Percentiles rank a stretch among this genome's conserved stretches.
Evolutionary conservation across 2,113 vertebrate genomes (phyloP).

Genomic region (Limnothrissa miodon): DNA sequence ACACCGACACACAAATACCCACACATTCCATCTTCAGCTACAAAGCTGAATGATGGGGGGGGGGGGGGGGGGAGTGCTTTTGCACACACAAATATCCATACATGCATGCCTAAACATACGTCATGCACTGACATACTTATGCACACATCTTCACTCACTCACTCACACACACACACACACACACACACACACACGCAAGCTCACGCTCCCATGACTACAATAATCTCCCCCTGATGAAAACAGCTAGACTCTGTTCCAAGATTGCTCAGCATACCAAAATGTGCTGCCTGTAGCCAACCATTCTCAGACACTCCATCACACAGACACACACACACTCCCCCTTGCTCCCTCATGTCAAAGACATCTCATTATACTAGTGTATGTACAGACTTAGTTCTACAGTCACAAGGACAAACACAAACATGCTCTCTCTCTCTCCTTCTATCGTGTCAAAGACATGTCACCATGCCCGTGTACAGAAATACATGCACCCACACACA

Average conservation of each 20-base stretch:
- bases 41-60: too few species aligned
- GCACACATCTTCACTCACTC: background rate
- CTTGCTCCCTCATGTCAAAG: background rate
- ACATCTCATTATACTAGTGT: background rate
- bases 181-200: background rate
- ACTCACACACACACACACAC: background rate
- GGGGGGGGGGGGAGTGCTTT: too few species aligned
- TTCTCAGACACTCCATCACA: background rate
- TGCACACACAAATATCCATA: background rate
- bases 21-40: background rate
- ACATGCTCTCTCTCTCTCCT: background rate
- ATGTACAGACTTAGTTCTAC: too few species aligned
- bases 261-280: slow-evolving; percentile 7
- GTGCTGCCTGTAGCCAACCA: background rate
- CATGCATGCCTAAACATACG: background rate
- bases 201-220: slow-evolving; percentile 12
- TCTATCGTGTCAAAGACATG: background rate
- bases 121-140: background rate
- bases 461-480: background rate
- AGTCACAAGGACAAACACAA: slow-evolving; percentile 20
- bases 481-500: background rate
- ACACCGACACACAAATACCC: background rate
- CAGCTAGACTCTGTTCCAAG: slow-evolving; percentile 14
- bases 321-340: background rate
- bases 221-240: background rate